Evolutionary conservation across 2,797 vertebrate species (phyloP).

Genomic region (Neosilurus mollespiculum): DNA sequence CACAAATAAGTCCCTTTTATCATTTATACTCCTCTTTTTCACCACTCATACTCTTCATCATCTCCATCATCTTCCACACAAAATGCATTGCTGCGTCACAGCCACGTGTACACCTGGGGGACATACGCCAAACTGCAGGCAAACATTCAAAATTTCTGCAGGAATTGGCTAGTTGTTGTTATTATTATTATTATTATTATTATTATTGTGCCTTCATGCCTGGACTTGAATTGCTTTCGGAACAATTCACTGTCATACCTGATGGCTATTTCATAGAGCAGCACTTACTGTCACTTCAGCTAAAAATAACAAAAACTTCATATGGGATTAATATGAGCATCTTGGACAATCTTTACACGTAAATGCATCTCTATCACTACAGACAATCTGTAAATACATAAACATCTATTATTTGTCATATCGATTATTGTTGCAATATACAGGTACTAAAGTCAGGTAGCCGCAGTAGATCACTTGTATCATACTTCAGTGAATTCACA

Average conservation of each 20-base stretch:
- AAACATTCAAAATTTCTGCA: neutral
- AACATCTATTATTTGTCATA: constrained; percentile 9
- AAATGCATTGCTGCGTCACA: no score
- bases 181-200: neutral
- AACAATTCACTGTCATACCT: neutral
- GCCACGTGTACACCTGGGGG: no score
- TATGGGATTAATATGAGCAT: neutral
- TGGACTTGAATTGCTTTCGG: neutral
- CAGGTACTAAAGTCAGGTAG: neutral
- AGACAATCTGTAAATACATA: neutral
- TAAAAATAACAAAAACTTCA: neutral
- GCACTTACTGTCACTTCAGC: neutral
- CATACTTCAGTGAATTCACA: neutral
- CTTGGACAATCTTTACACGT: constrained; percentile 1
- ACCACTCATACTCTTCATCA: no score
- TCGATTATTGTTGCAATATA: neutral
- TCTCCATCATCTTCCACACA: no score
- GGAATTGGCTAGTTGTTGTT: neutral
- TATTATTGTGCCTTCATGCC: neutral
- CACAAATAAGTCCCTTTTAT: no score
- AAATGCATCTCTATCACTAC: neutral
- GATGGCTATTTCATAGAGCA: neutral
- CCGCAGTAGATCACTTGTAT: neutral
- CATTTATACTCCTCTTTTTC: no score
- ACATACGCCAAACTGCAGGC: neutral